A percentile compares a stretch with the other conserved stretches of the same genome.
phyloP scores from a whole-genome alignment of 2,797 vertebrate species.

The Petrocephalus sullivani region DNA sequence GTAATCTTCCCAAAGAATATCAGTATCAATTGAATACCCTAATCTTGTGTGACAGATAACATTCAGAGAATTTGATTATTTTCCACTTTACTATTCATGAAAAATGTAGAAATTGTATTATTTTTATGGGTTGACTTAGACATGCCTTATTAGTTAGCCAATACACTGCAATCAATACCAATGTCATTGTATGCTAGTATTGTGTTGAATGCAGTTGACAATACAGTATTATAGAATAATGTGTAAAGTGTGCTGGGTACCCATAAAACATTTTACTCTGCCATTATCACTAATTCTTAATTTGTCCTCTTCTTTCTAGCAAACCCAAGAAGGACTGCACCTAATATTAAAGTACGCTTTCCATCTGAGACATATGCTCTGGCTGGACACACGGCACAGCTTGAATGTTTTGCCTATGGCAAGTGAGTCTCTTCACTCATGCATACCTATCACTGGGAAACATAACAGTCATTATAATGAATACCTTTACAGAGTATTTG shows the following conservation, averaged over 20 bases:
- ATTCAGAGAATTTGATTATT: neutral
- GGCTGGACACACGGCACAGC: constrained; percentile 70
- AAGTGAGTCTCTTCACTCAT: constrained; percentile 70
- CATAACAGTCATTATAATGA: neutral
- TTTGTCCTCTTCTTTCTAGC: constrained; percentile 29
- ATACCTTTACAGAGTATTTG: neutral
- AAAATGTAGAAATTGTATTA: neutral
- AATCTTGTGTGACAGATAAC: neutral
- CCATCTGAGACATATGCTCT: constrained; percentile 85
- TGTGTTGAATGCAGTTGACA: neutral
- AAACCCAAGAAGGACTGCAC: constrained; percentile 73
- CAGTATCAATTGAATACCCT: neutral
- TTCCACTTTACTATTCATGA: neutral
- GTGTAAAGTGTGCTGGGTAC: neutral
- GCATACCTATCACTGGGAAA: neutral
- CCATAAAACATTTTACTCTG: neutral
- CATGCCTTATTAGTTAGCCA: neutral
- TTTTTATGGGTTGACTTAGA: neutral
- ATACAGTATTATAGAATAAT: neutral
- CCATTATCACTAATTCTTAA: neutral
- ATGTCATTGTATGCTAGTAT: neutral
- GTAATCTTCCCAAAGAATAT: neutral
- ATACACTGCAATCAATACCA: neutral
- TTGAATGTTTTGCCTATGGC: constrained; percentile 96
- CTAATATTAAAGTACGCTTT: constrained; percentile 86